phyloP scores from a whole-genome alignment of 2,888 invertebrate genomes.

The Heliconius charithonia region DNA sequence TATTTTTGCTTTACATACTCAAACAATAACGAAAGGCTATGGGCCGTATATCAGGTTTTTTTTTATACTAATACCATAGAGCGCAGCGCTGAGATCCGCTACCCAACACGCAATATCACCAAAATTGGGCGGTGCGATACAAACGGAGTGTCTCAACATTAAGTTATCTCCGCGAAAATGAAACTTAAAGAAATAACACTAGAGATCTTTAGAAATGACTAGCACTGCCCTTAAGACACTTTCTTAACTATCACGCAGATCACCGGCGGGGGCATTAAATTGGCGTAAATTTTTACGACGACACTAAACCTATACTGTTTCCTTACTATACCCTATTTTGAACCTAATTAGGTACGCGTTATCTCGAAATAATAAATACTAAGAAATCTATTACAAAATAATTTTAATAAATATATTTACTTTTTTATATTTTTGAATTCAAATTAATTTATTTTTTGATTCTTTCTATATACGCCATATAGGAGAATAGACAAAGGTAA shows the following conservation, averaged over 20 bases:
- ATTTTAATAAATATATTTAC: not conserved
- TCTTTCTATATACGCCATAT: too few species aligned
- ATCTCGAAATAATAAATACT: slow-evolving; percentile 1
- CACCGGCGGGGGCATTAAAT: slow-evolving; percentile 36
- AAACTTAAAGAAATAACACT: too few species aligned
- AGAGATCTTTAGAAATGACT: not conserved
- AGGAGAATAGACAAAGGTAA: too few species aligned
- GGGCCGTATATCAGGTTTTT: too few species aligned
- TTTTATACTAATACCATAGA: not conserved
- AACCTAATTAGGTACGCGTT: slow-evolving; percentile 14
- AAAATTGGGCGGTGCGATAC: not conserved
- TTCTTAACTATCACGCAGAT: slow-evolving; percentile 38
- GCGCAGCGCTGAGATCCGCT: not conserved
- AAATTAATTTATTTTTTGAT: too few species aligned
- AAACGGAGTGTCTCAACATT: not conserved
- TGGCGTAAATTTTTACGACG: slow-evolving; percentile 45
- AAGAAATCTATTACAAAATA: not conserved
- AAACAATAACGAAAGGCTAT: too few species aligned
- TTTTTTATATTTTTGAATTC: not conserved
- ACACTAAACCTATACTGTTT: slow-evolving; percentile 38
- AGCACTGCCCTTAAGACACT: slow-evolving; percentile 44
- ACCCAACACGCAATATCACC: not conserved
- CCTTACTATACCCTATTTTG: slow-evolving; percentile 37
- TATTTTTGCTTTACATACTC: too few species aligned
- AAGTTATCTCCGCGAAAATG: too few species aligned